Evolutionary conservation across 2,113 vertebrate genomes (phyloP), one percentile per base, ranked within the genome.

Genomic region (Paedocypris sp.): DNA sequence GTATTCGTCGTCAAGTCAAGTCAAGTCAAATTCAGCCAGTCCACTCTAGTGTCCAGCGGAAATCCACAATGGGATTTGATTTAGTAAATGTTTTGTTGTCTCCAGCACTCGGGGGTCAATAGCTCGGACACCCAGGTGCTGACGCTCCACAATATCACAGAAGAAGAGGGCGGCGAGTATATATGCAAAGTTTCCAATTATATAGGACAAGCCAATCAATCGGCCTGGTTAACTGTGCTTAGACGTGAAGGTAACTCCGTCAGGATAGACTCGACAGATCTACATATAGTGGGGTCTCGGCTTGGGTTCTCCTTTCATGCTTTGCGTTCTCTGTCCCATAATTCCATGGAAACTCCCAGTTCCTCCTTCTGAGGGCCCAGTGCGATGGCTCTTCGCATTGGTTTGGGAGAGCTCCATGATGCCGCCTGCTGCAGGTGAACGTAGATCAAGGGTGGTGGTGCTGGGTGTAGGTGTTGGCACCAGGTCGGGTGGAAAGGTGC

Each of bases 111-210:
- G 81, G 95, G 95, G 86, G 92, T 97, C 86, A 94, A 98, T 93
- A 99, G 93, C 89, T 94, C 92, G 74, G 93, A 98, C 76, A 92
- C 93, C 83, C 93, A 99, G 88, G 91, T 97, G 88, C 91, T 99
- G 90, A 93, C 88, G 78, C 91, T 99, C 86, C 89, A 89, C 88
- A 99, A 97, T 94, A 92, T 99, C 89, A 98, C 94, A 83, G 93
- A 95, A 91, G 93, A 90, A 78, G 91, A 95, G 84, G 91, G 91
- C 82, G 95, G 95, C 82, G 90, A 99, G 77, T 99, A 99, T 94
- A 88, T 96, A 80, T 99, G 94, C 97, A 99, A 99, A 91, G 95
- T 98, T 85, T 98, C 95, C 92, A 99, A 99, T 98, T 98, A 99
- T 96, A 97, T 99, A 94, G 95, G 95, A 80, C 90, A 96, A 84